These are phyloP conservation scores for Pogonognathellus flavescens DNA, from an alignment of 1,140 invertebrate genomes.

Conservation along the genomic window DNA sequence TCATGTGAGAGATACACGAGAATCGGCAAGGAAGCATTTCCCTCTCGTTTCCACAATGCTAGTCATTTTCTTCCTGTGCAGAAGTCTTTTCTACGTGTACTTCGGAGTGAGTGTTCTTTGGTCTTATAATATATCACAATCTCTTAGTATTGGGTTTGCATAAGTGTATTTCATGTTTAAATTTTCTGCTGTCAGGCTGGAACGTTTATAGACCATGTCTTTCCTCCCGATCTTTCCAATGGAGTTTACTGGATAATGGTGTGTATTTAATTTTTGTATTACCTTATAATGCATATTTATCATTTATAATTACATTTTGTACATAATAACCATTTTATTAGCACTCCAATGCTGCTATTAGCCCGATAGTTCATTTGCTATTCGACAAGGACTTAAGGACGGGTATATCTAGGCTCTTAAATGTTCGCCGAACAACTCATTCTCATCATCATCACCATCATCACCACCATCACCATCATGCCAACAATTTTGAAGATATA, in stretches of 20 bases:
- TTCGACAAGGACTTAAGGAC: conserved; percentile 60
- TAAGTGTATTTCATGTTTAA: background rate
- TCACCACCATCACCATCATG: conserved; percentile 1
- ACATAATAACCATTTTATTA: too few species aligned
- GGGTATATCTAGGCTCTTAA: conserved; percentile 19
- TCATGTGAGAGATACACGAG: conserved; percentile 31
- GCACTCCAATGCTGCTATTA: conserved; percentile 62
- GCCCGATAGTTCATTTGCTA: conserved; percentile 61
- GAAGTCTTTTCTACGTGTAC: conserved; percentile 63
- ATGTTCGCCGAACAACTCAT: background rate
- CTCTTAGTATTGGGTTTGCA: background rate
- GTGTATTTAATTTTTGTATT: too few species aligned
- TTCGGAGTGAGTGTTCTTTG: conserved; percentile 60
- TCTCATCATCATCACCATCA: conserved; percentile 7
- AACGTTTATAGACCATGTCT: conserved; percentile 58
- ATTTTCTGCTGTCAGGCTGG: conserved; percentile 54
- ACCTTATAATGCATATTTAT: too few species aligned
- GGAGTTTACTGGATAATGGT: conserved; percentile 66
- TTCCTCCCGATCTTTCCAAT: conserved; percentile 65
- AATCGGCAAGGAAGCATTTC: conserved; percentile 55
- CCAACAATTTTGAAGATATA: background rate
- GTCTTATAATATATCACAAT: too few species aligned
- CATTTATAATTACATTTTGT: too few species aligned
- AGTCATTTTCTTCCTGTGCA: conserved; percentile 47
- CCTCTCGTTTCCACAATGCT: conserved; percentile 53